phyloP scores from a whole-genome alignment of 2,888 invertebrate genomes.

The Palloptera scutellata region DNA sequence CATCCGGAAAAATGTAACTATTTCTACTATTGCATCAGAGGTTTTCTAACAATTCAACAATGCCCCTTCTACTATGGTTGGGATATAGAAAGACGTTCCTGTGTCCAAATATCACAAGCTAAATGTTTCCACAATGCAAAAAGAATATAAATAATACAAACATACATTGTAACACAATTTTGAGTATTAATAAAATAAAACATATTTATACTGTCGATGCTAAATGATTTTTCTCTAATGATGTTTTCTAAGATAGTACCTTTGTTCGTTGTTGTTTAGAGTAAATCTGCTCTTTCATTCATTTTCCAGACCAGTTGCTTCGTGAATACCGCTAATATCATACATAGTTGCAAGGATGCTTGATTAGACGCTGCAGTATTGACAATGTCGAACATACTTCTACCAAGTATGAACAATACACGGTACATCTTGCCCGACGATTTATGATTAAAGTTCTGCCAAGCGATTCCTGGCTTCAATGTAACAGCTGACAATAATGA shows the following conservation, averaged over 20 bases:
- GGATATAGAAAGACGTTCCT: constrained; percentile 57
- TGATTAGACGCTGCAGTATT: no score
- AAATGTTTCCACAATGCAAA: constrained; percentile 46
- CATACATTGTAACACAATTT: neutral
- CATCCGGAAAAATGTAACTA: constrained; percentile 61
- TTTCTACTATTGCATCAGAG: constrained; percentile 61
- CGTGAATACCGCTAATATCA: no score
- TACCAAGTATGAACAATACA: no score
- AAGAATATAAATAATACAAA: neutral
- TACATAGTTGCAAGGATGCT: no score
- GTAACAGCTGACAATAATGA: no score
- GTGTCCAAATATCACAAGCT: constrained; percentile 53
- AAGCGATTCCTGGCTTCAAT: no score
- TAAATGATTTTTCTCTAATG: neutral
- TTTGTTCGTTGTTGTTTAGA: no score
- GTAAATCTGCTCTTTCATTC: no score
- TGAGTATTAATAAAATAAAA: neutral
- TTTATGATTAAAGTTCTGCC: no score
- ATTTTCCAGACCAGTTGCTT: no score
- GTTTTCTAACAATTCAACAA: constrained; percentile 59
- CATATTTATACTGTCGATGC: neutral
- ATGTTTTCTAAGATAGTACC: neutral
- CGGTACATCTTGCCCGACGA: no score
- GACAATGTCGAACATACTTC: no score
- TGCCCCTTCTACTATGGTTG: constrained; percentile 62